Conservation (phyloP, 2,113 vertebrate species). For the Ammodytes marinus region DNA sequence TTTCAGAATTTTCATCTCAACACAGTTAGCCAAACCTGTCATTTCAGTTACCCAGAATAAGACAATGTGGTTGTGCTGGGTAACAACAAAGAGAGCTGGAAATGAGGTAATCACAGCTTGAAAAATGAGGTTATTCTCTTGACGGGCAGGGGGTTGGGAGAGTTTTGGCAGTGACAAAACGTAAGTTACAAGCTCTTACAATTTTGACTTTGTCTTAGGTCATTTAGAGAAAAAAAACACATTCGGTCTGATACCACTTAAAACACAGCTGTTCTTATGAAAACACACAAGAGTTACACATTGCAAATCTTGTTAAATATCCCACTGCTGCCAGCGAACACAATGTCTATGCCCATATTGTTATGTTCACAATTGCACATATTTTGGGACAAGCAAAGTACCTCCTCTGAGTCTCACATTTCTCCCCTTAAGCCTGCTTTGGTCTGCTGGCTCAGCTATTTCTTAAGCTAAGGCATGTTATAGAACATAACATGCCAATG, state of each 20-base stretch:
- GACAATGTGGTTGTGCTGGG: constrained; percentile 48
- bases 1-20: constrained; percentile 77
- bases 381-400: background rate
- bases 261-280: background rate
- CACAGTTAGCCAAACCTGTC: constrained; percentile 75
- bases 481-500: constrained; percentile 34
- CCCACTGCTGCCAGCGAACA: background rate
- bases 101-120: constrained; percentile 59
- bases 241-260: background rate
- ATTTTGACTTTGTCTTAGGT: constrained; percentile 3
- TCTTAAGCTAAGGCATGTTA: constrained; percentile 3
- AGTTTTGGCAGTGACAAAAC: constrained; percentile 16
- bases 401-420: constrained; percentile 2
- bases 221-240: background rate
- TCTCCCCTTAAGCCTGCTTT: background rate
- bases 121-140: constrained; percentile 28
- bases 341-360: background rate
- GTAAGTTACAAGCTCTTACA: background rate
- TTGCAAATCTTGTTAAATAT: background rate
- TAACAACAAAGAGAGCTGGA: constrained; percentile 58
- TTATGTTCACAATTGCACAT: background rate
- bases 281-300: background rate
- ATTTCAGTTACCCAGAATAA: constrained; percentile 78
- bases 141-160: constrained; percentile 7
- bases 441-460: background rate